Evolutionary conservation across 2,888 invertebrate species (phyloP).

Genomic region (Lasioglossum calceatum): DNA sequence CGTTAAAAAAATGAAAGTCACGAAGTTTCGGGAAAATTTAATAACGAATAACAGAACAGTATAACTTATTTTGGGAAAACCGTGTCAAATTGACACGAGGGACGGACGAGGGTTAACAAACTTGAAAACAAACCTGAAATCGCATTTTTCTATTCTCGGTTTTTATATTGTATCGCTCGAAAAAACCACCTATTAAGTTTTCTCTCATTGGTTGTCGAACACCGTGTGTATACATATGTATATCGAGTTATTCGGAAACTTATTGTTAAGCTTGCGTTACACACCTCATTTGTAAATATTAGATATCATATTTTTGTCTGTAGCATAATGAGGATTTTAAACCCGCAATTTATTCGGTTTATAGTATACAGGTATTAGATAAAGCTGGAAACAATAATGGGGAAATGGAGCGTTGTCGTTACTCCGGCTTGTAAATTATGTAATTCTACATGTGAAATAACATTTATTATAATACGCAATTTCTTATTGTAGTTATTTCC

Average conservation of each 20-base stretch:
- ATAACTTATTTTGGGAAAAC: too few relatives aligned
- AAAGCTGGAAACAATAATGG: conserved; percentile 65
- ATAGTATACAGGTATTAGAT: conserved; percentile 73
- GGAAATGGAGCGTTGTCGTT: conserved; percentile 50
- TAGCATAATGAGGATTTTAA: conserved; percentile 83
- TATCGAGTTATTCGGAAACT: conserved; percentile 59
- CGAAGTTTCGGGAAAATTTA: too few relatives aligned
- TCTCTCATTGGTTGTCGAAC: neutral
- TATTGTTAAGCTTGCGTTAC: conserved; percentile 81
- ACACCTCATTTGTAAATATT: conserved; percentile 84
- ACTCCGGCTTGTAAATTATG: conserved; percentile 18
- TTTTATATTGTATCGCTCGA: neutral
- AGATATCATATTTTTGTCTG: conserved; percentile 83
- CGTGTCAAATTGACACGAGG: too few relatives aligned
- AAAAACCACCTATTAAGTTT: neutral
- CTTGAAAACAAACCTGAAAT: neutral
- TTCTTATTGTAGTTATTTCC: conserved; percentile 12
- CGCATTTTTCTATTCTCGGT: neutral
- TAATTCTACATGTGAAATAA: conserved; percentile 25
- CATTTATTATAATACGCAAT: conserved; percentile 11
- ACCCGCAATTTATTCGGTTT: conserved; percentile 81
- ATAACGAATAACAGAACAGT: too few relatives aligned
- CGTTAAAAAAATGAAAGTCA: too few relatives aligned
- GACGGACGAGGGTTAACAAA: neutral
- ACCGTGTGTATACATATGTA: neutral